Conservation (phyloP, 2,113 vertebrate species). For the Eurypyga helias region DNA sequence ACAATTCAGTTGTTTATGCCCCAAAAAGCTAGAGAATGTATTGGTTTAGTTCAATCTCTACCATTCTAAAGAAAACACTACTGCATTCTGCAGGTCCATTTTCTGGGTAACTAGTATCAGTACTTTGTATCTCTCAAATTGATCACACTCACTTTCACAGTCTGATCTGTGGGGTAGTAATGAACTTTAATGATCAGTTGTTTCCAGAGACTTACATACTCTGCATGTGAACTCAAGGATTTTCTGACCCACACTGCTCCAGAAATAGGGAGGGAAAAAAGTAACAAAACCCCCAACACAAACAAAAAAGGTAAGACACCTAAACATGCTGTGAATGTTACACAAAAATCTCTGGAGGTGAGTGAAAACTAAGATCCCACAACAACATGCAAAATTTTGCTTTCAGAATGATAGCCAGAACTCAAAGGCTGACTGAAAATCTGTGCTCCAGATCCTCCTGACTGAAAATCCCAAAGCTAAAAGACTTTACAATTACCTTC, state of each 20-base stretch:
- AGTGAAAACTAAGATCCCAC: not conserved
- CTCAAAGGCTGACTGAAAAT: not conserved
- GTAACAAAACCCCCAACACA: rapidly evolving
- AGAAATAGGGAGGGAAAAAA: not conserved
- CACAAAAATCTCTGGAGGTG: not conserved
- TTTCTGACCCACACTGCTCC: not conserved
- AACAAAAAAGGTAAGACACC: not conserved
- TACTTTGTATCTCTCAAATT: not conserved
- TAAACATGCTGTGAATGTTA: not conserved
- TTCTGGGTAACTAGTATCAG: not conserved
- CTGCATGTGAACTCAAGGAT: rapidly evolving
- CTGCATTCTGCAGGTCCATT: not conserved
- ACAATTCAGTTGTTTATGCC: not conserved
- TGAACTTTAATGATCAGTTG: not conserved
- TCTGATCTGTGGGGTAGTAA: not conserved
- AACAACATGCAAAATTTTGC: not conserved
- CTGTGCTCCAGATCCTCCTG: not conserved
- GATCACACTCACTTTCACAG: not conserved
- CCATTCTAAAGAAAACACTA: not conserved
- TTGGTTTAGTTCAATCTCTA: not conserved
- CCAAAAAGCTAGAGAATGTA: not conserved
- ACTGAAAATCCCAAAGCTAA: not conserved
- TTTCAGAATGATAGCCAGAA: not conserved
- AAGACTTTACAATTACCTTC: not conserved
- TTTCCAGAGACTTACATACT: not conserved